Evolutionary conservation across 2,797 vertebrate genomes (phyloP).

Genomic region (Pogoniulus pusillus): DNA sequence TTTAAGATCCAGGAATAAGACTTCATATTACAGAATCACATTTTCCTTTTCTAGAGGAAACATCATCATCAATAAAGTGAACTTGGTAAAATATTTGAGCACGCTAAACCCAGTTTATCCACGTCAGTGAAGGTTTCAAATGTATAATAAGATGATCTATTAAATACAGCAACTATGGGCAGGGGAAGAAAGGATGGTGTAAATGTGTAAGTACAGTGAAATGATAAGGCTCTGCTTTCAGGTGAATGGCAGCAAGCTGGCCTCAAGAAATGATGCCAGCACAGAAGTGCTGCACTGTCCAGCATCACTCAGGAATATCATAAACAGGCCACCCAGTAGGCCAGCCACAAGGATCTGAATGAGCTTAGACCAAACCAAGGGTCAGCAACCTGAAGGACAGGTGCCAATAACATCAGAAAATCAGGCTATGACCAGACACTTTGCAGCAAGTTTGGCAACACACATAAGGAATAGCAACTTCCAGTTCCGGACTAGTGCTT

Average conservation of each 20-base stretch:
- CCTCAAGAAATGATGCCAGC: neutral
- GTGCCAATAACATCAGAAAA: neutral
- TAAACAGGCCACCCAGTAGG: neutral
- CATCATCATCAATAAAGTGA: slow-evolving; percentile 1
- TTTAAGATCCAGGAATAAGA: slow-evolving; percentile 44
- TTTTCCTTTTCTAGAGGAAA: slow-evolving; percentile 33
- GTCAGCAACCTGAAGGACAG: neutral
- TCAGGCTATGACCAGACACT: neutral
- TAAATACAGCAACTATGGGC: neutral
- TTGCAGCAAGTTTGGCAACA: neutral
- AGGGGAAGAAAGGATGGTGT: neutral
- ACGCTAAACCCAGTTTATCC: slow-evolving; percentile 34
- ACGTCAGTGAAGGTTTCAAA: neutral
- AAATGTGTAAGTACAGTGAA: slow-evolving; percentile 28
- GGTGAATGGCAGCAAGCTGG: neutral
- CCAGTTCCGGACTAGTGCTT: neutral
- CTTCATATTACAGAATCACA: neutral
- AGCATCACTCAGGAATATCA: neutral
- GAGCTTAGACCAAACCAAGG: neutral
- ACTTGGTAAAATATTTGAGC: neutral
- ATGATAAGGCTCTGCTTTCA: neutral
- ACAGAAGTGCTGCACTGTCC: neutral
- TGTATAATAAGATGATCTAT: slow-evolving; percentile 5
- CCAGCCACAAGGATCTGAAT: neutral
- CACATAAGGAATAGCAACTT: neutral